Percentiles rank a stretch among this genome's conserved stretches.
These are phyloP conservation scores for Anhinga anhinga DNA, from an alignment of 2,113 vertebrate genomes.

Conservation along the genomic window DNA sequence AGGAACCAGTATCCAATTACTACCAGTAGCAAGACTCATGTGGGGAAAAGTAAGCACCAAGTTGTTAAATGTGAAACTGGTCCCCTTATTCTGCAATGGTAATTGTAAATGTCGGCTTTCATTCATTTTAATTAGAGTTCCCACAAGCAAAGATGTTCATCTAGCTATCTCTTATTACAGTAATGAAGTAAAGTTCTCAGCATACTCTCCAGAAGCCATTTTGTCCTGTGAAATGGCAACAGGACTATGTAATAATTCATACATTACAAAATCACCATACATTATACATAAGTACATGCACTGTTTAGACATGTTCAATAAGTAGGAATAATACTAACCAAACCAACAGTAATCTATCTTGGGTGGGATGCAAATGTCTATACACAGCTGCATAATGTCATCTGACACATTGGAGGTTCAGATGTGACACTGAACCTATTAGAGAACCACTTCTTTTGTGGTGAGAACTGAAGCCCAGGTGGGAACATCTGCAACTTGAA, in stretches of 20 bases:
- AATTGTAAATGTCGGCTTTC: conserved; percentile 1
- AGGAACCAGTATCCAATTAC: not conserved
- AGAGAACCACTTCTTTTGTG: not conserved
- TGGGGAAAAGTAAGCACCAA: not conserved
- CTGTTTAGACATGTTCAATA: not conserved
- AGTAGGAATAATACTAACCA: not conserved
- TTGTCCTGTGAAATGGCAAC: not conserved
- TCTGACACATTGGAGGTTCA: not conserved
- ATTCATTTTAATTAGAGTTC: conserved; percentile 31
- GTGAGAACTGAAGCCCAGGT: not conserved
- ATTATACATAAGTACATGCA: accelerated
- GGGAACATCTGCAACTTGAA: not conserved
- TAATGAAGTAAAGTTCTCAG: not conserved
- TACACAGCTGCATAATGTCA: not conserved
- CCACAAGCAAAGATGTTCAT: not conserved
- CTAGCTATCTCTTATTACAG: not conserved
- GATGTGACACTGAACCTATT: not conserved
- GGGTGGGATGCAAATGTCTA: not conserved
- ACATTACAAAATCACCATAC: not conserved
- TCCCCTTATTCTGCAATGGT: not conserved
- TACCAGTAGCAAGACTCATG: not conserved
- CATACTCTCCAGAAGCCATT: not conserved
- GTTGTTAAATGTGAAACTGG: not conserved
- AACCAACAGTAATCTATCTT: not conserved
- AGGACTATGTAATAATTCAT: not conserved